phyloP scores from a whole-genome alignment of 2,797 vertebrate species.

The Simalia tracyae region DNA sequence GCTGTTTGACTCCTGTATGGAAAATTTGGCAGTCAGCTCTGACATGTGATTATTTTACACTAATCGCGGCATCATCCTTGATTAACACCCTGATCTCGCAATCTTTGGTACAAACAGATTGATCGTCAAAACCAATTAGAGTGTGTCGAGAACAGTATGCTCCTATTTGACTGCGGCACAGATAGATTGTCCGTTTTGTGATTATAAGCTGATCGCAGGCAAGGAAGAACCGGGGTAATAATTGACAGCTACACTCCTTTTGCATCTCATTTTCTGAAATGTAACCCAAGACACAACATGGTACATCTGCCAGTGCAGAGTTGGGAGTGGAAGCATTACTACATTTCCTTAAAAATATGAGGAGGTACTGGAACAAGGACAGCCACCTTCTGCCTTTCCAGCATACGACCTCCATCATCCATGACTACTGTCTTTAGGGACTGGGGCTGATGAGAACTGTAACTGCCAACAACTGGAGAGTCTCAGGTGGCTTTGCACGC shows the following conservation, averaged over 20 bases:
- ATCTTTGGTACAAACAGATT: conserved; percentile 7
- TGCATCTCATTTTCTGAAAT: not conserved
- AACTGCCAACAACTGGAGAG: not conserved
- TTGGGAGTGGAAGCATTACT: not conserved
- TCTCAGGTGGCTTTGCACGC: not conserved
- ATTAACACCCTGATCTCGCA: conserved; percentile 24
- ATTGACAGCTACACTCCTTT: not conserved
- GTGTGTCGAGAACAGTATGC: conserved; percentile 7
- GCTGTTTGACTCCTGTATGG: not conserved
- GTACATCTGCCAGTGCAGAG: not conserved
- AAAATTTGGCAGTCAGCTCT: not conserved
- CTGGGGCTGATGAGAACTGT: not conserved
- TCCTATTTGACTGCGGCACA: conserved; percentile 6
- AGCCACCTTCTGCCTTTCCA: not conserved
- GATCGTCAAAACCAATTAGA: conserved; percentile 28
- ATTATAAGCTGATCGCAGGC: not conserved
- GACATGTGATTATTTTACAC: conserved; percentile 8
- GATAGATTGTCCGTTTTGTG: not conserved
- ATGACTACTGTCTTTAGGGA: not conserved
- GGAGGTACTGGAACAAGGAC: not conserved
- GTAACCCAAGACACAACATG: not conserved
- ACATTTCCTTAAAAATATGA: not conserved
- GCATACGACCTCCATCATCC: not conserved
- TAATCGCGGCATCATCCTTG: conserved; percentile 13
- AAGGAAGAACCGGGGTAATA: conserved; percentile 7